phyloP scores from a whole-genome alignment of 2,888 invertebrate genomes.

The Sturmia bella region DNA sequence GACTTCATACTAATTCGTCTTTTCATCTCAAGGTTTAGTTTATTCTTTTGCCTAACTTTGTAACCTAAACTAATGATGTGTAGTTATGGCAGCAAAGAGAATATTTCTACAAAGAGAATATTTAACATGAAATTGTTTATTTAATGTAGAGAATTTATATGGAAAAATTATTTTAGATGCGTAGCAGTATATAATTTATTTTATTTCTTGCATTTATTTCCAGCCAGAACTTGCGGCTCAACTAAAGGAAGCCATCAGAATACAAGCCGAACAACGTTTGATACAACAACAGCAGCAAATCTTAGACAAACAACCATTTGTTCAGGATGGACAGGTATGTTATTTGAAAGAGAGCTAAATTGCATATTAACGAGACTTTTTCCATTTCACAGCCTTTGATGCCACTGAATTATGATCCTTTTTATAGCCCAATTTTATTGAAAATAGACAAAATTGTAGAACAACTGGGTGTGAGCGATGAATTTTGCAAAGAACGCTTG shows the following conservation, averaged over 20 bases:
- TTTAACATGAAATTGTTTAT: too few relatives aligned
- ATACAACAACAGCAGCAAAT: constrained; percentile 85
- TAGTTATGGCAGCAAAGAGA: too few relatives aligned
- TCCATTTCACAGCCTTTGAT: constrained; percentile 77
- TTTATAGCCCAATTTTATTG: constrained; percentile 90
- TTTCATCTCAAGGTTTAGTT: too few relatives aligned
- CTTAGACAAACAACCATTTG: constrained; percentile 82
- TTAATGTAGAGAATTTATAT: too few relatives aligned
- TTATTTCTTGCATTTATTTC: constrained; percentile 4
- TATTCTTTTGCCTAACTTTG: too few relatives aligned
- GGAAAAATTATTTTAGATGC: too few relatives aligned
- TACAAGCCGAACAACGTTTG: constrained; percentile 84
- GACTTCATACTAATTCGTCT: too few relatives aligned
- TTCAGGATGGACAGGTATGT: constrained; percentile 80
- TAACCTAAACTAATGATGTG: too few relatives aligned
- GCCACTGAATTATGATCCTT: constrained; percentile 83
- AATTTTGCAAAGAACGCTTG: constrained; percentile 89
- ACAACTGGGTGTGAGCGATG: constrained; percentile 87
- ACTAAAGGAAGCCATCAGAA: constrained; percentile 83
- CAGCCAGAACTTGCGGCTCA: constrained; percentile 82
- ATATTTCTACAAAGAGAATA: too few relatives aligned
- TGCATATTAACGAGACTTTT: neutral
- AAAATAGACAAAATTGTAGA: constrained; percentile 89
- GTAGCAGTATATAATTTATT: too few relatives aligned
- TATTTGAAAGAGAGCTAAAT: neutral